Evolutionary conservation across 2,113 vertebrate genomes (phyloP).

Genomic region (Ptychochromis oligacanthus): DNA sequence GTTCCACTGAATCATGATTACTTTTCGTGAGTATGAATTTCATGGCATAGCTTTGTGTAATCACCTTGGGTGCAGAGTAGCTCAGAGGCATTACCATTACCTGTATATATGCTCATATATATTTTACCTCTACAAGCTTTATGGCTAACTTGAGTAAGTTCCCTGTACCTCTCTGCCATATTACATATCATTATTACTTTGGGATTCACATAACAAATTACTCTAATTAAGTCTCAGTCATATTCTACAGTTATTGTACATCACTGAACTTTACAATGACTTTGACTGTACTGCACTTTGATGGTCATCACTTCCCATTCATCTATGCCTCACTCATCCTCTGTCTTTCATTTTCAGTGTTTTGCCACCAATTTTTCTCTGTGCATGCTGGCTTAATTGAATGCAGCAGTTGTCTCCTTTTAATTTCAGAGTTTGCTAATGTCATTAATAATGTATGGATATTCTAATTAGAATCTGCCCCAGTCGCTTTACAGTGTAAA

Average conservation of each 20-base stretch:
- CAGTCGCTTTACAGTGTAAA: conserved; percentile 79
- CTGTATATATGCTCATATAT: neutral
- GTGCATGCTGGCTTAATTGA: conserved; percentile 69
- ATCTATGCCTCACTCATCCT: conserved; percentile 14
- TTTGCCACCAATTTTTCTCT: conserved; percentile 33
- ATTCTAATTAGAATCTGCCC: conserved; percentile 83
- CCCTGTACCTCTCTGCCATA: neutral
- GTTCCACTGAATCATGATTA: conserved; percentile 5
- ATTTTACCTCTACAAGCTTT: conserved; percentile 15
- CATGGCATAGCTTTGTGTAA: neutral
- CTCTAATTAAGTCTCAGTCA: conserved; percentile 32
- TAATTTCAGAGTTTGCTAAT: conserved; percentile 77
- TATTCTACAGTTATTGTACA: conserved; percentile 6
- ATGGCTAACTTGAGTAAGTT: neutral
- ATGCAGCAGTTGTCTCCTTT: conserved; percentile 78
- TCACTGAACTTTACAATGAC: conserved; percentile 13
- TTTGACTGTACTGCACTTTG: conserved; percentile 32
- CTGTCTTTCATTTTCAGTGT: conserved; percentile 20
- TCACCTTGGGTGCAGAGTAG: neutral
- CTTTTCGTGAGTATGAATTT: neutral
- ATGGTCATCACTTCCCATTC: conserved; percentile 31
- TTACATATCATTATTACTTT: conserved; percentile 11
- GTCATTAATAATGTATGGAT: conserved; percentile 85
- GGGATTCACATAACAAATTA: conserved; percentile 3
- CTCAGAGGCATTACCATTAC: neutral